A percentile compares a stretch with the other conserved stretches of the same genome.
phyloP scores from a whole-genome alignment of 2,797 vertebrate species.

The Menidia menidia region DNA sequence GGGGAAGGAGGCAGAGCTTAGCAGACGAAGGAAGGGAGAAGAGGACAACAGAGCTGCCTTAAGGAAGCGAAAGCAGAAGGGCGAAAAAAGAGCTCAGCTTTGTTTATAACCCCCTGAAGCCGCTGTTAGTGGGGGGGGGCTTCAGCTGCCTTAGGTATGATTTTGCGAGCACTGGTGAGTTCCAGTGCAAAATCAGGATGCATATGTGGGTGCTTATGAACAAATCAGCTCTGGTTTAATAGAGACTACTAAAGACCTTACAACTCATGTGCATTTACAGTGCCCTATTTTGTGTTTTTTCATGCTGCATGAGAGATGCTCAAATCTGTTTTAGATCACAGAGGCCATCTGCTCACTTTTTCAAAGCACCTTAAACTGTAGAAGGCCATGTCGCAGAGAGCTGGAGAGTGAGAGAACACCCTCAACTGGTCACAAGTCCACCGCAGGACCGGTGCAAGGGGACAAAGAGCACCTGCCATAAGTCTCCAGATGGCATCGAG shows the following conservation, averaged over 20 bases:
- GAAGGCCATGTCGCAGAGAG: neutral
- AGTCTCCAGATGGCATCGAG: neutral
- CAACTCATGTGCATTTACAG: conserved; percentile 2
- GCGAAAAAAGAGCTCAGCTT: conserved; percentile 68
- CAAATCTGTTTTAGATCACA: neutral
- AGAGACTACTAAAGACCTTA: conserved; percentile 13
- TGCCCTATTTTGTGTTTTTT: conserved; percentile 17
- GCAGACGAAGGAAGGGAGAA: conserved; percentile 20
- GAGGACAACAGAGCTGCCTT: conserved; percentile 28
- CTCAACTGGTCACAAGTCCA: neutral
- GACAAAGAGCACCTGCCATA: neutral
- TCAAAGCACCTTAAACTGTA: neutral
- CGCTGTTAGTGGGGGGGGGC: conserved; percentile 42
- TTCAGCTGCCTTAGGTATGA: conserved; percentile 55
- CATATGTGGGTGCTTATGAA: conserved; percentile 7
- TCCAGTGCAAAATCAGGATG: conserved; percentile 27
- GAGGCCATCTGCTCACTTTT: neutral
- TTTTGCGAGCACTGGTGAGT: conserved; percentile 57
- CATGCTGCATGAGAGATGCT: conserved; percentile 4
- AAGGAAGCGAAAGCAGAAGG: conserved; percentile 46
- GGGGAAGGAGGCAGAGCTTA: conserved; percentile 9
- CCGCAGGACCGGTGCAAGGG: neutral
- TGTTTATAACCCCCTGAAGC: conserved; percentile 72
- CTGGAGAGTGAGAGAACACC: neutral
- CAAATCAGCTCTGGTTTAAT: conserved; percentile 18